Conservation (phyloP, 92 coral and sea anemone species). For the Heliopora coerulea region DNA sequence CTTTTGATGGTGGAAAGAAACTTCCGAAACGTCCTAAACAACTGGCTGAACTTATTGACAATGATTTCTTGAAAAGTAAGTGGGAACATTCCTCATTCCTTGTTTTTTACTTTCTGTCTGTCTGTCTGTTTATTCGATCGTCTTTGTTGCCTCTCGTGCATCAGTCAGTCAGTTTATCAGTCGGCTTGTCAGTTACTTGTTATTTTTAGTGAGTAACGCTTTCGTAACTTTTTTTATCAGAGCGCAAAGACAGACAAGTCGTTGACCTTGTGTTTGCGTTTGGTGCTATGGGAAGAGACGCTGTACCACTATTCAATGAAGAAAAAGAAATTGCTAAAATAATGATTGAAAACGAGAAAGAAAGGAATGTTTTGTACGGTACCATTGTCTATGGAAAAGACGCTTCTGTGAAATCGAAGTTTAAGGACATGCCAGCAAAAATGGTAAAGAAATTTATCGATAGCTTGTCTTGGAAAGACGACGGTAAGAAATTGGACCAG, state of each 20-base stretch:
- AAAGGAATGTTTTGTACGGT: constrained; percentile 68
- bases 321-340: constrained; percentile 68
- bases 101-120: not conserved
- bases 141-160: not conserved
- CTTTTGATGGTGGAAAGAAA: constrained; percentile 36
- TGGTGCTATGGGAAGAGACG: constrained; percentile 61
- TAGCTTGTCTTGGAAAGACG: constrained; percentile 48
- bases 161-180: not conserved
- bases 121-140: constrained; percentile 1
- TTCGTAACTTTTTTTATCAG: not conserved
- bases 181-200: not conserved
- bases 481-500: constrained; percentile 62
- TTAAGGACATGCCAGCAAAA: constrained; percentile 61
- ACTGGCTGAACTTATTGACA: constrained; percentile 1
- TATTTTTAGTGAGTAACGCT: no score
- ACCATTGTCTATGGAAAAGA: constrained; percentile 65
- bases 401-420: constrained; percentile 55
- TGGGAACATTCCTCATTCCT: not conserved
- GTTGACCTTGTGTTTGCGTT: constrained; percentile 79
- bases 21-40: constrained; percentile 31
- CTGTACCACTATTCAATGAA: constrained; percentile 57
- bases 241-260: constrained; percentile 48
- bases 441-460: constrained; percentile 54
- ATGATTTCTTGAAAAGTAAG: constrained; percentile 28
- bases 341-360: constrained; percentile 61